Conservation (phyloP, 2,888 invertebrate genomes). For the Mamestra brassicae region DNA sequence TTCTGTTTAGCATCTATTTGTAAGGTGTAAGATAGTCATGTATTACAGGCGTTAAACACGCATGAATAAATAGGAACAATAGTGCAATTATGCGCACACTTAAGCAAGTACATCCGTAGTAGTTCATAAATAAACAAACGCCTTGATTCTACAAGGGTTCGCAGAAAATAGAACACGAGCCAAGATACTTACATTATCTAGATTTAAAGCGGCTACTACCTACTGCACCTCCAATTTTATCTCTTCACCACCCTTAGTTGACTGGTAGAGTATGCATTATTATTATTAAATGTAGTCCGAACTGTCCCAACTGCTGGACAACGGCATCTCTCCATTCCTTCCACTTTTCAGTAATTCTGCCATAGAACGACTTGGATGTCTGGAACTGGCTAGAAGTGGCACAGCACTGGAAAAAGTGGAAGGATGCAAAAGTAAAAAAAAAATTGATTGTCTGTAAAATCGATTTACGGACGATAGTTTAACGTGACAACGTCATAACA, state of each 20-base stretch:
- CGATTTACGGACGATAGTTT: too few species aligned
- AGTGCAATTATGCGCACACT: constrained; percentile 1
- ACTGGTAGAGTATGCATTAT: background rate
- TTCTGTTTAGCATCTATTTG: background rate
- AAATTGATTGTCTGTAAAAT: too few species aligned
- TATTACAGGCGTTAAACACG: background rate
- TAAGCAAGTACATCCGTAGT: background rate
- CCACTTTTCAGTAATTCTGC: too few species aligned
- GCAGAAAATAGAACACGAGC: background rate
- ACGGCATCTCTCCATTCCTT: too few species aligned
- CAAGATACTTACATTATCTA: background rate
- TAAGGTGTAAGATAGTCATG: background rate
- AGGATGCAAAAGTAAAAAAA: too few species aligned
- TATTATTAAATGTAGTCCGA: too few species aligned
- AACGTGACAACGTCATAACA: too few species aligned
- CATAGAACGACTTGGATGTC: too few species aligned
- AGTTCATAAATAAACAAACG: background rate
- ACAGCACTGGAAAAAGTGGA: too few species aligned
- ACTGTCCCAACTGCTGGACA: too few species aligned
- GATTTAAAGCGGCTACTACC: background rate
- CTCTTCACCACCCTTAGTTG: background rate
- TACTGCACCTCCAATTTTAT: background rate
- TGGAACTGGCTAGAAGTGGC: too few species aligned
- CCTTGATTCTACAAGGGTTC: background rate
- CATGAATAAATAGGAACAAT: background rate